Evolutionary conservation across 2,888 invertebrate species (phyloP), one percentile per base, ranked within the genome.

Genomic region (Drosophila rellima): DNA sequence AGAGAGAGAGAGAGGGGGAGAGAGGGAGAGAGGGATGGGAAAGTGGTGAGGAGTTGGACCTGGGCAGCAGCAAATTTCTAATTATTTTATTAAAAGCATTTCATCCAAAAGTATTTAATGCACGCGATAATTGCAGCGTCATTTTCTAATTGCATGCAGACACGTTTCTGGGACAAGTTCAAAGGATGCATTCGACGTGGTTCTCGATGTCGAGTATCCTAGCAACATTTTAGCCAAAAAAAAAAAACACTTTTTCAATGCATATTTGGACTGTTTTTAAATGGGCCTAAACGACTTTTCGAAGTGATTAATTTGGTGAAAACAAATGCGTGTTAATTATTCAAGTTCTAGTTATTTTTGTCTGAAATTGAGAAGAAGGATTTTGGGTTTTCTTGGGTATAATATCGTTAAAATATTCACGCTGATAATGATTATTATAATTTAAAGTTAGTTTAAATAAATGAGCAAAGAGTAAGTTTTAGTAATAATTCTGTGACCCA

Each of bases 151-250:
- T 78, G 72, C 72, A 51, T 37, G 47, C 63, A 35, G 48, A 60
- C 56, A 67, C 65, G 78, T 78, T 86, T 83, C 44, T 88, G 82
- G 82, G 77, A 72, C 82, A 82, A 82, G 82, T 82, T 82, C 82
- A 82, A 79, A 82, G 82, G 54, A 79, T 62, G 18, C 62, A 59
- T 51, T 48, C 15, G 3, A 15, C 15, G 42, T 63, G 37, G 20
- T 13, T 10, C 31, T 26, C 8, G 15, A 5, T 31, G 31, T 31
- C 17, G 17, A 20, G 33, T n/a, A 7, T 20, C 18, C 33, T 3
- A 2, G 8, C 11, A 42, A 17, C 35, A 20, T 42, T 42, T 13
- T 20, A 20, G n/a, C 20, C 42, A 13, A 42, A 13, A 17, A 17
- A 17, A 17, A 8, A 13, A 7, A 2, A 6, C 2, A 0, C 0